These are phyloP conservation scores for Podocnemis expansa DNA, from an alignment of 2,113 vertebrate genomes.

Conservation along the genomic window DNA sequence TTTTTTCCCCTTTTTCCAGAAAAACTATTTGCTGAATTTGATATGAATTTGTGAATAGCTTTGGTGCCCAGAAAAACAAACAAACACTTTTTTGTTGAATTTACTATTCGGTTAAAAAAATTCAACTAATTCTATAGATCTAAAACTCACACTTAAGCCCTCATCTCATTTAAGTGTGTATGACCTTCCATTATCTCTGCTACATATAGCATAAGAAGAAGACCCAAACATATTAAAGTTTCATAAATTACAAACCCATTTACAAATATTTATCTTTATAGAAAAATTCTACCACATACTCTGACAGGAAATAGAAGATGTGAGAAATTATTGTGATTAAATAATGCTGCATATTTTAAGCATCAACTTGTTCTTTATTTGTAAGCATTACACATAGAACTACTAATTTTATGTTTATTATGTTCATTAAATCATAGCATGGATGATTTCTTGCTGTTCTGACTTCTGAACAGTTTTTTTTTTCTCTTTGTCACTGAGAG, in stretches of 20 bases:
- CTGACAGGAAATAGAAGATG: not conserved
- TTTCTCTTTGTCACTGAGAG: not conserved
- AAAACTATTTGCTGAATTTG: not conserved
- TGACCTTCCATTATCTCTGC: not conserved
- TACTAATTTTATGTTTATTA: not conserved
- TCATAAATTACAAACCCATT: not conserved
- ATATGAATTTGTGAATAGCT: not conserved
- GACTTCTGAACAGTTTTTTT: not conserved
- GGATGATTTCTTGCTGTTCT: slow-evolving; percentile 24
- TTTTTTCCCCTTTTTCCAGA: not conserved
- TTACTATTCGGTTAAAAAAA: not conserved
- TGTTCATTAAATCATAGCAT: not conserved
- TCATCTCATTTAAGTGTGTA: rapidly evolving
- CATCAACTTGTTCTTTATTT: not conserved
- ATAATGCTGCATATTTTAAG: not conserved
- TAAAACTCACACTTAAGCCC: not conserved
- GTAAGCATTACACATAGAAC: not conserved
- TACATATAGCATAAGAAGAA: not conserved
- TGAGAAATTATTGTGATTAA: not conserved
- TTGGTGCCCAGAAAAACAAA: not conserved
- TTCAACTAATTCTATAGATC: not conserved
- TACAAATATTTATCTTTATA: not conserved
- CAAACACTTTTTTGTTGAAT: not conserved
- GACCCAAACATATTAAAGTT: not conserved
- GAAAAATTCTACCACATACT: not conserved